Percentiles rank a stretch among this genome's conserved stretches.
These are phyloP conservation scores for Cinara cedri DNA, from an alignment of 2,888 invertebrate species.

Conservation along the genomic window DNA sequence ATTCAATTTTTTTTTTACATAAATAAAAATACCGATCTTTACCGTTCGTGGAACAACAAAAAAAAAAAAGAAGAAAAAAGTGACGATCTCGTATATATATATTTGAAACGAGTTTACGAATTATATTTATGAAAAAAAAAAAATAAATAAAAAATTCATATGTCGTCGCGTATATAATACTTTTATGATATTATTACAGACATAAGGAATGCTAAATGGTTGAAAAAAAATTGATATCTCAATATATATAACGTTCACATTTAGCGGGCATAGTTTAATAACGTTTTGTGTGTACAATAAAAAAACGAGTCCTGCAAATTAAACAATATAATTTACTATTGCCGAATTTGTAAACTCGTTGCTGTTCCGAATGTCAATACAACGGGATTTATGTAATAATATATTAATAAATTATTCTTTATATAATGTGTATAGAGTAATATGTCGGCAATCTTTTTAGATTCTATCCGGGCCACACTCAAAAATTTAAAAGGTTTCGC, in stretches of 20 bases:
- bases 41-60: conserved; percentile 53
- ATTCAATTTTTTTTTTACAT: too few species aligned
- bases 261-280: conserved; percentile 6
- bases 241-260: conserved; percentile 45
- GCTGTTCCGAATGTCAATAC: conserved; percentile 27
- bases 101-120: conserved; percentile 39
- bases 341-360: conserved; percentile 22
- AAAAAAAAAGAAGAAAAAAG: conserved; percentile 26
- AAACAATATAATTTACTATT: conserved; percentile 24
- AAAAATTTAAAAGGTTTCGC: too few species aligned
- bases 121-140: not conserved
- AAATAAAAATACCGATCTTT: conserved; percentile 48
- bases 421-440: too few species aligned
- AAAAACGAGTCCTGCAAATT: conserved; percentile 35
- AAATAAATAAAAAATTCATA: conserved; percentile 8
- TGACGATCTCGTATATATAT: conserved; percentile 8
- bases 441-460: too few species aligned
- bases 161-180: conserved; percentile 28
- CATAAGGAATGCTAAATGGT: conserved; percentile 32
- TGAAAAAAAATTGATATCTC: not conserved
- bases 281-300: not conserved
- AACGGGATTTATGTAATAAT: not conserved
- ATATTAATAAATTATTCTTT: too few species aligned
- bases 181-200: conserved; percentile 49
- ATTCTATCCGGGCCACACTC: too few species aligned